A percentile compares a stretch with the other conserved stretches of the same genome.
Conservation (phyloP, 2,113 vertebrate genomes). For the Hyaena hyaena region DNA sequence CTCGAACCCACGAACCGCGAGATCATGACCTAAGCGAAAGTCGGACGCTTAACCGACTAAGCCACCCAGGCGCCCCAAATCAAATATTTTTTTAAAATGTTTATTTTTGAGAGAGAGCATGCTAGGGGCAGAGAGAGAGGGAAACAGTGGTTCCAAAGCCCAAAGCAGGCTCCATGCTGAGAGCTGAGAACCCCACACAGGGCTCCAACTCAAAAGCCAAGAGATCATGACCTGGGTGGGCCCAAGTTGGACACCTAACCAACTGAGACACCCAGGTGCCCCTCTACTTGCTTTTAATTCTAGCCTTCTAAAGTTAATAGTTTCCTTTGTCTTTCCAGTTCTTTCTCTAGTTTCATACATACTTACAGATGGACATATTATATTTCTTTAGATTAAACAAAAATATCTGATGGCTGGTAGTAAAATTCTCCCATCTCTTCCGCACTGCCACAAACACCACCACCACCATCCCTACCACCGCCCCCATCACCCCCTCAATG, state of each 20-base stretch:
- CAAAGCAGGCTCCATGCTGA: no score
- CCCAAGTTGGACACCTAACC: no score
- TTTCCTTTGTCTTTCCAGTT: constrained; percentile 2
- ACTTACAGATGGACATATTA: background rate
- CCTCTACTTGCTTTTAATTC: background rate
- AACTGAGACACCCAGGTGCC: no score
- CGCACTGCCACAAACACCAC: background rate
- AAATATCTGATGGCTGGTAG: background rate
- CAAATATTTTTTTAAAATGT: background rate
- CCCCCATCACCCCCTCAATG: background rate
- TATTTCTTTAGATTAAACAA: constrained; percentile 1
- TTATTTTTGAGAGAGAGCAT: no score
- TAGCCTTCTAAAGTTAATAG: background rate
- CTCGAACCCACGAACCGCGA: no score
- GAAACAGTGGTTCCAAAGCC: no score
- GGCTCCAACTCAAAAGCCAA: no score
- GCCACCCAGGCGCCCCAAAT: background rate
- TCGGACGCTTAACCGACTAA: no score
- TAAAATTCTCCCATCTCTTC: background rate
- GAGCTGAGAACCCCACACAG: no score
- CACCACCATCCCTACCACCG: background rate
- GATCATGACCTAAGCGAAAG: no score
- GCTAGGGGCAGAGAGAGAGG: no score
- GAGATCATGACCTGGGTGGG: no score
- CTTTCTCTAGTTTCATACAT: background rate